Evolutionary conservation across 2,113 vertebrate species (phyloP).

Genomic region (Eidolon helvum): DNA sequence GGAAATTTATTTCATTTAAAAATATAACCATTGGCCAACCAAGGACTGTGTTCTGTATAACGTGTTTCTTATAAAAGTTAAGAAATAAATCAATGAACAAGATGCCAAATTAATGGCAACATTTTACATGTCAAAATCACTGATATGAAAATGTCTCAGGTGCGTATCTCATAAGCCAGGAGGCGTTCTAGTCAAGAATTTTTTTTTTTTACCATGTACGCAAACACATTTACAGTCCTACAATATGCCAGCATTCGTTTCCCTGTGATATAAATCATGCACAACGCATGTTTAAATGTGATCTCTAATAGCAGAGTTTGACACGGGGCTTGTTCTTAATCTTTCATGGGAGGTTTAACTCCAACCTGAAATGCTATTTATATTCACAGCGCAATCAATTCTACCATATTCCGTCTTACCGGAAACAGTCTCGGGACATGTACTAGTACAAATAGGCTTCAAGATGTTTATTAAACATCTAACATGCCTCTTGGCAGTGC

Average conservation of each 20-base stretch:
- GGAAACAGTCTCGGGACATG: constrained; percentile 39
- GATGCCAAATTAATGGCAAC: not conserved
- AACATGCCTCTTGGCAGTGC: not conserved
- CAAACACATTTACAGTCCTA: not conserved
- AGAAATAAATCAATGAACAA: constrained; percentile 24
- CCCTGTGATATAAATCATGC: not conserved
- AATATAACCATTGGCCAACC: not conserved
- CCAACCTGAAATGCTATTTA: constrained; percentile 10
- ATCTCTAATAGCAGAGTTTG: not conserved
- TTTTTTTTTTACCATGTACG: not conserved
- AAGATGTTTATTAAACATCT: constrained; percentile 20
- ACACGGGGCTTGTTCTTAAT: constrained; percentile 17
- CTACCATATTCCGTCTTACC: not conserved
- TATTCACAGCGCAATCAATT: not conserved
- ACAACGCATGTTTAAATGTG: constrained; percentile 2
- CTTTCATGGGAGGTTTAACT: constrained; percentile 4
- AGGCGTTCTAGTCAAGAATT: not conserved
- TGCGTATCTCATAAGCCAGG: not conserved
- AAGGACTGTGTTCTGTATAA: not conserved
- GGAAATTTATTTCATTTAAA: not conserved
- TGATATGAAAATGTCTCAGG: not conserved
- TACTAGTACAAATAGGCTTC: not conserved
- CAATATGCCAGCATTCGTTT: not conserved
- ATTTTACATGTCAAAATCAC: not conserved
- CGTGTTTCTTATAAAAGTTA: not conserved